Evolutionary conservation across 1,140 invertebrate species (phyloP), one percentile per base, ranked within the genome.

Genomic region (Meloidogyne chitwoodi): DNA sequence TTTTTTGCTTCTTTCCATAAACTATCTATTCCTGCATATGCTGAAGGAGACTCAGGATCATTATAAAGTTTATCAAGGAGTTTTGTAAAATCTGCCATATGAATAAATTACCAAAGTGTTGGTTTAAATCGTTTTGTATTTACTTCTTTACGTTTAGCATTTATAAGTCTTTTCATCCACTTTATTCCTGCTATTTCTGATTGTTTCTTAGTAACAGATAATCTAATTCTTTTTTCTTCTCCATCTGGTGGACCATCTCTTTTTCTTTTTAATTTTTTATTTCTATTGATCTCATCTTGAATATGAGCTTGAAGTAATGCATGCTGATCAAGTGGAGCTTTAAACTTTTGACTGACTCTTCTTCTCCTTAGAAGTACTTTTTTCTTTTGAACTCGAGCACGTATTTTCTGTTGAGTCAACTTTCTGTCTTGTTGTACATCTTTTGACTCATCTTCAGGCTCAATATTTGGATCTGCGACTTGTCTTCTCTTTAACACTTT

Each of bases 61-160:
- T 29, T 75, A 56, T 75, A 75, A 12, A 75, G 10, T n/a, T 77
- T 73, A 16, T 75, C 61, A 2, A 75, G 44, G 38, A 41, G 38
- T 41, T 41, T 41, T 41, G 38, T 41, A 11, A 12, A 41, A 11
- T 41, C 38, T 41, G 38, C 38, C 38, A 41, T 41, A 11, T 41
- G 11, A 41, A 10, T 11, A 41, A 41, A 41, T 41, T 41, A 41
- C 38, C 38, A 41, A 41, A 41, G 38, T 41, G 38, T 12, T 41
- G 38, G 38, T 41, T 41, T 41, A 41, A 41, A 41, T 11, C 38
- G 11, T 11, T 41, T 41, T 41, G 10, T 4, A 16, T 1, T 16
- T 19, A 3, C 16, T 48, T 19, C 14, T 48, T 48, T 48, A 3
- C 16, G 14, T 48, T 48, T 48, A 12, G 38, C 38, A 8, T 12